Base-by-base conservation (phyloP, 2,888 invertebrate species). In the Muschampia plurimacula region DNA sequence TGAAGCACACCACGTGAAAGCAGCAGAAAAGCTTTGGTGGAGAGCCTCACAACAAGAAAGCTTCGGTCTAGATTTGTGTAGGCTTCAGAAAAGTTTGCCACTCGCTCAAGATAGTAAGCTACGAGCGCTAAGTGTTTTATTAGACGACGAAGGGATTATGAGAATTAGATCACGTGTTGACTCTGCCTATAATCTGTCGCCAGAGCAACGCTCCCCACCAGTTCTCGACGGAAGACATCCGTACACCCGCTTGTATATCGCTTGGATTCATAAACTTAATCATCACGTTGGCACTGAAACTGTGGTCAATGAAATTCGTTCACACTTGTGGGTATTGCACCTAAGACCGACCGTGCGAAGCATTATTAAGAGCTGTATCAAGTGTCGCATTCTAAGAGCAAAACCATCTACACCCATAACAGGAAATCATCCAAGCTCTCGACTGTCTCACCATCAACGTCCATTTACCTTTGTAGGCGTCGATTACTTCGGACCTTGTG, bases 231-330 rank as follows among this genome's bases (percentile, higher is more conserved):
- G 62, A 15, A 62, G 8, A 36, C 39, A 39, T 13, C 62, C n/a
- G 1, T 62, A 62, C 36, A 62, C 13, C 2, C 39, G 62, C 3
- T n/a, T 62, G 13, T 62, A 62, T 36, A 39, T 62, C n/a, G 62
- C 15, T 13, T 39, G 39, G 39, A 39, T 62, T 2, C 62, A 39
- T 36, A 62, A n/a, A 8, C 36, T 39, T 2, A 36, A 39, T 6
- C n/a, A 62, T 15, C 62, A 62, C 9, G 62, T n/a, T 2, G 62
- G 62, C 5, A 15, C 15, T 2, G 39, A 62, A 9, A 39, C 62
- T 9, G 62, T 62, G 1, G 62, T 62, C 15, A 62, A 62, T 39
- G 62, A 62, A 39, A 15, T 62, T 7, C 36, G 62, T 7, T 39
- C n/a, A n/a, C 39, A n/a, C 15, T 39, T 62, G 39, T 62, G 62